These are phyloP conservation scores for Agonum fuliginosum DNA, from an alignment of 2,888 invertebrate species.

Conservation along the genomic window DNA sequence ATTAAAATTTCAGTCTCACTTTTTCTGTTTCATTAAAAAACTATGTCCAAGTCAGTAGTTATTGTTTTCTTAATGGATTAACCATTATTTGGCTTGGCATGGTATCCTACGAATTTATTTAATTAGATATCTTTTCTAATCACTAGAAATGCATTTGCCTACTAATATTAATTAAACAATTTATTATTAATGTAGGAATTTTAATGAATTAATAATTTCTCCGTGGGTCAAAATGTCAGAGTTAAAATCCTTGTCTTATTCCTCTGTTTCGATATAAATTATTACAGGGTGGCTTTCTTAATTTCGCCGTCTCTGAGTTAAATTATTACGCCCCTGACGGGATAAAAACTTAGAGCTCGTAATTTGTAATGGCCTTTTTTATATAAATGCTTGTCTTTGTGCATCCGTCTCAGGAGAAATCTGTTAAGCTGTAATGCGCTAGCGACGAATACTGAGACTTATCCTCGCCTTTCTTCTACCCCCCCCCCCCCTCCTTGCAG, in stretches of 20 bases:
- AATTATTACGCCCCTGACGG: conserved; percentile 61
- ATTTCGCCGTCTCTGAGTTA: conserved; percentile 48
- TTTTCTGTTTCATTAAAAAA: no score
- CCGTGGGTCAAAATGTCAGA: neutral
- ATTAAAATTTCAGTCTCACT: no score
- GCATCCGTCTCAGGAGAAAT: conserved; percentile 64
- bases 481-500: neutral
- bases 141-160: no score
- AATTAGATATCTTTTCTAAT: no score
- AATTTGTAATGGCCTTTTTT: conserved; percentile 65
- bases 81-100: no score
- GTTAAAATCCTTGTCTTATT: conserved; percentile 30
- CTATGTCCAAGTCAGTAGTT: no score
- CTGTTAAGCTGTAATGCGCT: conserved; percentile 61
- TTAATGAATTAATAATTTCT: neutral
- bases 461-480: conserved; percentile 22
- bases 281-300: conserved; percentile 53
- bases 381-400: conserved; percentile 62
- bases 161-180: no score
- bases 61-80: no score
- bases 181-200: no score
- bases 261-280: conserved; percentile 52
- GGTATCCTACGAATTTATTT: no score
- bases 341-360: conserved; percentile 64
- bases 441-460: conserved; percentile 52